Conservation (phyloP, 2,797 vertebrate genomes). For the Thalassophryne amazonica region DNA sequence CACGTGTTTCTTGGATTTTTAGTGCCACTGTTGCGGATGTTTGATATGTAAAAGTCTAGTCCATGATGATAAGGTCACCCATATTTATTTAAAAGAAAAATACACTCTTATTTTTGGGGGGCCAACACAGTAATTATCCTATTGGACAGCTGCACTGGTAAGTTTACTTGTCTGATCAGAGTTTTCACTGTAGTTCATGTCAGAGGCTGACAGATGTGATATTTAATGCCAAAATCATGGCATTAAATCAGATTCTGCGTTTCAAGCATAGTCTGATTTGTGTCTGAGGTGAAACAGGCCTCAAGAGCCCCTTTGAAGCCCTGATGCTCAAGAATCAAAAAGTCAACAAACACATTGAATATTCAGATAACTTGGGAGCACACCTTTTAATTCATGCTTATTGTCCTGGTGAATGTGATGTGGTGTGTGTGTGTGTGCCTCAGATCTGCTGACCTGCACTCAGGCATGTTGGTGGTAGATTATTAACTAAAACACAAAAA, state of each 20-base stretch:
- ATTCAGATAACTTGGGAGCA: not conserved
- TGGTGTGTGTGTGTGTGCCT: not conserved
- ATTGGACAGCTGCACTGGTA: too few species aligned
- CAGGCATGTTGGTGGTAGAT: conserved; percentile 6
- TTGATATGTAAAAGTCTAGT: too few species aligned
- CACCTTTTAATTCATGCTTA: not conserved
- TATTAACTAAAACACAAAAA: conserved; percentile 37
- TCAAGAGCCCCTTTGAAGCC: not conserved
- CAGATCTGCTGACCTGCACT: conserved; percentile 20
- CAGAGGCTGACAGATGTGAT: not conserved
- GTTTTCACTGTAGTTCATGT: not conserved
- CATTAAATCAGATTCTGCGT: not conserved
- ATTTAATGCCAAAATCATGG: not conserved
- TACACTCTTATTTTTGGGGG: too few species aligned
- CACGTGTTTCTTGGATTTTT: too few species aligned
- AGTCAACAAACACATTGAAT: not conserved
- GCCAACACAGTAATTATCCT: too few species aligned
- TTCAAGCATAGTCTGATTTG: conserved; percentile 3
- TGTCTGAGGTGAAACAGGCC: not conserved
- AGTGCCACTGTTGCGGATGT: fast-evolving
- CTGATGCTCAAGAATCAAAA: conserved; percentile 7
- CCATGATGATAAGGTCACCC: too few species aligned
- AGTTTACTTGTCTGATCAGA: too few species aligned
- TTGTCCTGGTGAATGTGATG: conserved; percentile 11
- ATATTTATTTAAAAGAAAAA: too few species aligned